These are phyloP conservation scores for Epicauta chinensis DNA, from an alignment of 1,140 invertebrate species.

Conservation along the genomic window DNA sequence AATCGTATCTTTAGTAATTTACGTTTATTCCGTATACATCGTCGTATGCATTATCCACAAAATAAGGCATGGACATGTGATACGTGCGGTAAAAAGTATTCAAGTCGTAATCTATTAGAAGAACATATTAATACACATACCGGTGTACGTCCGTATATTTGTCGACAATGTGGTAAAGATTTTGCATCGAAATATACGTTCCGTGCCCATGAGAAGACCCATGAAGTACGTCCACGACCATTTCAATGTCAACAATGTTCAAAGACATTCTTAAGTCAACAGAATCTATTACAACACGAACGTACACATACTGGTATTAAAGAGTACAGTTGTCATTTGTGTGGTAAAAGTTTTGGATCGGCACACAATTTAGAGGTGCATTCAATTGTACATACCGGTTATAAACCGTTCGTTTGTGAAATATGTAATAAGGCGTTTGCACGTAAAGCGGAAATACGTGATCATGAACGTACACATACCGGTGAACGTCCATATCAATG, in stretches of 20 bases:
- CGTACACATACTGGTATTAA: slow-evolving; percentile 63
- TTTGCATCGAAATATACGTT: slow-evolving; percentile 74
- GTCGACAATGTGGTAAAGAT: slow-evolving; percentile 59
- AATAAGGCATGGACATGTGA: slow-evolving; percentile 58
- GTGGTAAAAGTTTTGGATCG: slow-evolving; percentile 70
- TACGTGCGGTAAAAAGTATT: slow-evolving; percentile 59
- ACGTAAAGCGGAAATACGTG: slow-evolving; percentile 64
- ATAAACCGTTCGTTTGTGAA: slow-evolving; percentile 62
- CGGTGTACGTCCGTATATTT: slow-evolving; percentile 60
- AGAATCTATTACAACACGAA: slow-evolving; percentile 68
- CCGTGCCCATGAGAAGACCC: slow-evolving; percentile 68
- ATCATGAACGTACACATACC: slow-evolving; percentile 70
- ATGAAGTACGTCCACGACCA: slow-evolving; percentile 59
- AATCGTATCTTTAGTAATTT: slow-evolving; percentile 57
- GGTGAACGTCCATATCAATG: slow-evolving; percentile 82
- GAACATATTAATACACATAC: slow-evolving; percentile 68
- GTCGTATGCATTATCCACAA: slow-evolving; percentile 55
- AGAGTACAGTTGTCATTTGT: slow-evolving; percentile 64
- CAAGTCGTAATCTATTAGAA: slow-evolving; percentile 57
- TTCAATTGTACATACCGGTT: slow-evolving; percentile 56
- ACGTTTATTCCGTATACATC: slow-evolving; percentile 56
- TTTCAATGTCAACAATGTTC: slow-evolving; percentile 60
- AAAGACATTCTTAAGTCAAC: slow-evolving; percentile 68
- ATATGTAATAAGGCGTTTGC: slow-evolving; percentile 71
- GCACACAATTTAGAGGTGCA: slow-evolving; percentile 71